phyloP scores from a whole-genome alignment of 1,140 invertebrate genomes.

The Pseudobourletiella spinata region DNA sequence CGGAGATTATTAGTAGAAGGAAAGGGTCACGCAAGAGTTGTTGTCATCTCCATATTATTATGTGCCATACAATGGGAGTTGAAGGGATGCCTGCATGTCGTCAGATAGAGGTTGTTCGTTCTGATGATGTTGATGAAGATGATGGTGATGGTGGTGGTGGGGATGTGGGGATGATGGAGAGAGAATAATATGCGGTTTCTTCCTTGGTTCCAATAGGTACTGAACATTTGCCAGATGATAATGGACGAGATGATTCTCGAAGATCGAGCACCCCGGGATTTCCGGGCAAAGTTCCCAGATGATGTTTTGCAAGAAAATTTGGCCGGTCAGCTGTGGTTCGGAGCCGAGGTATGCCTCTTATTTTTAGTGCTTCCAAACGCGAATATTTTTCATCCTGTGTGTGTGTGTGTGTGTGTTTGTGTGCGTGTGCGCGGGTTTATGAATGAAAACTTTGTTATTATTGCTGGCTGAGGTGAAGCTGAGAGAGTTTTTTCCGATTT shows the following conservation, averaged over 20 bases:
- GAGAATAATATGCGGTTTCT: background rate
- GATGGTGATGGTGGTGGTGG: too few relatives aligned
- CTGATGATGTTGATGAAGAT: too few relatives aligned
- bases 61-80: too few relatives aligned
- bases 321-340: constrained; percentile 97
- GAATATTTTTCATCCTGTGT: background rate
- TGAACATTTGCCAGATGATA: constrained; percentile 86
- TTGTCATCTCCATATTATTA: background rate
- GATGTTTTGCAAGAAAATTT: constrained; percentile 96
- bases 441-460: background rate
- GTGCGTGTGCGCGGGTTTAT: background rate
- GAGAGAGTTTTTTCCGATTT: too few relatives aligned
- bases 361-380: background rate
- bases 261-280: constrained; percentile 82
- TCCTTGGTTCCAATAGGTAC: constrained; percentile 51
- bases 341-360: constrained; percentile 69
- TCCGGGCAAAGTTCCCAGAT: constrained; percentile 97
- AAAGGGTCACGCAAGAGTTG: too few relatives aligned
- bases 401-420: background rate
- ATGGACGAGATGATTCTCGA: constrained; percentile 90
- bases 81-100: too few relatives aligned
- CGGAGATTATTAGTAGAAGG: too few relatives aligned
- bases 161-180: too few relatives aligned
- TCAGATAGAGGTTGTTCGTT: too few relatives aligned
- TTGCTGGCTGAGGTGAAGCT: too few relatives aligned